Percentiles rank a stretch among this genome's conserved stretches.
phyloP scores from a whole-genome alignment of 2,888 invertebrate species.

The Mythimna loreyi region DNA sequence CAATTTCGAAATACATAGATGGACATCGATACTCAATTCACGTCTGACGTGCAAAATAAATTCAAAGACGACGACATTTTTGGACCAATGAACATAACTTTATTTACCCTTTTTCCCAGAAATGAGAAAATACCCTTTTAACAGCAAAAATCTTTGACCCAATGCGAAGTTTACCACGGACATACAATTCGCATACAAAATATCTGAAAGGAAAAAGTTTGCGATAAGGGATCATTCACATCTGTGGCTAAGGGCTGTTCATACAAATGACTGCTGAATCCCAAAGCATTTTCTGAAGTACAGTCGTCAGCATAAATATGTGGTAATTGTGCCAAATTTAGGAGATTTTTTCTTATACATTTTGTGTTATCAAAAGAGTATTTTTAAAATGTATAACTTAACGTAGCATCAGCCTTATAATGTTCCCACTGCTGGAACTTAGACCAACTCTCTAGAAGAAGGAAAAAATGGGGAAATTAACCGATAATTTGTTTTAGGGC shows the following conservation, averaged over 20 bases:
- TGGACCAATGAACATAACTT: constrained; percentile 15
- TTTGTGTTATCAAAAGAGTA: not conserved
- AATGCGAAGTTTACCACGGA: constrained; percentile 38
- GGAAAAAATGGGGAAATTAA: no score
- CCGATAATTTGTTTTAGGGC: no score
- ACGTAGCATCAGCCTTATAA: no score
- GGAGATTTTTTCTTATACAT: not conserved
- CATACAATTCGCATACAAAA: constrained; percentile 35
- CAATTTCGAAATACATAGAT: constrained; percentile 12
- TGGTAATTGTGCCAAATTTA: not conserved
- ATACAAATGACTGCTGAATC: constrained; percentile 59
- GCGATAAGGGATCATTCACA: constrained; percentile 48
- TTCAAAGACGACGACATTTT: not conserved
- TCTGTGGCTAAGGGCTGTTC: constrained; percentile 57
- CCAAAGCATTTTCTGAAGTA: constrained; percentile 50
- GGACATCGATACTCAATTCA: constrained; percentile 13
- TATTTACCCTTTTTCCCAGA: constrained; percentile 37
- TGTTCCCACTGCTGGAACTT: no score
- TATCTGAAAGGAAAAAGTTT: constrained; percentile 44
- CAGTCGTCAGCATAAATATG: not conserved
- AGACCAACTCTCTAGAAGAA: no score
- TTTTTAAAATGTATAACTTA: no score
- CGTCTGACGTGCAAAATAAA: not conserved
- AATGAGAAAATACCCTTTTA: constrained; percentile 20
- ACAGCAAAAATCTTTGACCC: constrained; percentile 40